phyloP scores from a whole-genome alignment of 2,113 vertebrate genomes.

The Delphinus delphis region DNA sequence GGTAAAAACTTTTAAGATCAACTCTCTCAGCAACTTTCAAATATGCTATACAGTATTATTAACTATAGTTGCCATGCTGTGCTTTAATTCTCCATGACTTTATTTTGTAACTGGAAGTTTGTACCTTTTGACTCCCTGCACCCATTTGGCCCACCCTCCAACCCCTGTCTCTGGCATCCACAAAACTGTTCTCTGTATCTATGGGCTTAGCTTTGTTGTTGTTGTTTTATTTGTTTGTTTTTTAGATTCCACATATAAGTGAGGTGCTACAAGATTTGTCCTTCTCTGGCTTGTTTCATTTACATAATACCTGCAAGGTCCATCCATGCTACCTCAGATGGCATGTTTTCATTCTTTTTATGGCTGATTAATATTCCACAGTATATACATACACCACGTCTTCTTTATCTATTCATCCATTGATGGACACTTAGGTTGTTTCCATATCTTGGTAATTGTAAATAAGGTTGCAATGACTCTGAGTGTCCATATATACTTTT shows the following conservation, averaged over 20 bases:
- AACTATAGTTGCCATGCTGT: not conserved
- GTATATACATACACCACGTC: not conserved
- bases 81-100: not conserved
- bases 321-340: not conserved
- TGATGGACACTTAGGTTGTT: not conserved
- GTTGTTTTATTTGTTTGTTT: no score
- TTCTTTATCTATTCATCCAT: not conserved
- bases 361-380: not conserved
- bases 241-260: not conserved
- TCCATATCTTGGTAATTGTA: not conserved
- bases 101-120: not conserved
- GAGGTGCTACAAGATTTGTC: not conserved
- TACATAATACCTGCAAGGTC: not conserved
- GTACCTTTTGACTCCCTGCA: not conserved
- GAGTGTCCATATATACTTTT: not conserved
- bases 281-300: not conserved
- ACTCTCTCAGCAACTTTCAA: no score
- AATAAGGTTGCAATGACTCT: not conserved
- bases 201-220: no score
- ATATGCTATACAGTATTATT: not conserved
- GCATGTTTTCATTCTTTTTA: not conserved
- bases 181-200: no score
- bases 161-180: no score
- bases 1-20: no score
- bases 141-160: not conserved